phyloP scores from a whole-genome alignment of 2,797 vertebrate species.

The Sebastolobus alascanus region DNA sequence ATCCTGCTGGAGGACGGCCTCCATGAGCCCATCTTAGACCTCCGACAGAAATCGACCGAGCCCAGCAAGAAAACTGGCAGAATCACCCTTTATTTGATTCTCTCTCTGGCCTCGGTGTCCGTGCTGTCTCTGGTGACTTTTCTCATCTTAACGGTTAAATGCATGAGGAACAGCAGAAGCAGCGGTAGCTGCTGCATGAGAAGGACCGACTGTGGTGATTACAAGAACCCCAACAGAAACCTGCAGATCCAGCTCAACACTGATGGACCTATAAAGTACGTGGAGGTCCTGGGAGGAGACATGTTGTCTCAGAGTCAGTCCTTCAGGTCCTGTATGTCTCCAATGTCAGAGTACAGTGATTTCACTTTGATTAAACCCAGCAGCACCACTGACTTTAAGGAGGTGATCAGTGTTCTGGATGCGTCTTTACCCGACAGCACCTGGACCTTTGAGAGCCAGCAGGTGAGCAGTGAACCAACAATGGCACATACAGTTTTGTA shows the following conservation, averaged over 20 bases:
- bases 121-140: slow-evolving; percentile 76
- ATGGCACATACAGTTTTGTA: background rate
- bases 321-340: slow-evolving; percentile 83
- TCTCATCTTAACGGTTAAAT: slow-evolving; percentile 77
- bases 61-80: slow-evolving; percentile 66
- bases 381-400: slow-evolving; percentile 79
- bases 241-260: slow-evolving; percentile 83
- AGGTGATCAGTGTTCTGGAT: slow-evolving; percentile 78
- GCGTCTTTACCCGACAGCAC: slow-evolving; percentile 80
- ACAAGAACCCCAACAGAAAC: slow-evolving; percentile 83
- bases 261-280: slow-evolving; percentile 83
- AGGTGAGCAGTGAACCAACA: slow-evolving; percentile 66
- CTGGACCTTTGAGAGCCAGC: slow-evolving; percentile 82
- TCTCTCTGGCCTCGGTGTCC: slow-evolving; percentile 78
- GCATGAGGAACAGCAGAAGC: slow-evolving; percentile 67
- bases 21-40: slow-evolving; percentile 73
- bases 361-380: slow-evolving; percentile 83
- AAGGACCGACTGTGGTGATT: slow-evolving; percentile 63
- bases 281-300: slow-evolving; percentile 84
- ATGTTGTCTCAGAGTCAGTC: slow-evolving; percentile 84
- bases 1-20: slow-evolving; percentile 76
- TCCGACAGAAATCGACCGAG: slow-evolving; percentile 60
- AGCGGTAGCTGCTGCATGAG: slow-evolving; percentile 73
- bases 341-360: slow-evolving; percentile 84
- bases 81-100: slow-evolving; percentile 77